Evolutionary conservation across 2,797 vertebrate species (phyloP).

Genomic region (Syngnathus acus): DNA sequence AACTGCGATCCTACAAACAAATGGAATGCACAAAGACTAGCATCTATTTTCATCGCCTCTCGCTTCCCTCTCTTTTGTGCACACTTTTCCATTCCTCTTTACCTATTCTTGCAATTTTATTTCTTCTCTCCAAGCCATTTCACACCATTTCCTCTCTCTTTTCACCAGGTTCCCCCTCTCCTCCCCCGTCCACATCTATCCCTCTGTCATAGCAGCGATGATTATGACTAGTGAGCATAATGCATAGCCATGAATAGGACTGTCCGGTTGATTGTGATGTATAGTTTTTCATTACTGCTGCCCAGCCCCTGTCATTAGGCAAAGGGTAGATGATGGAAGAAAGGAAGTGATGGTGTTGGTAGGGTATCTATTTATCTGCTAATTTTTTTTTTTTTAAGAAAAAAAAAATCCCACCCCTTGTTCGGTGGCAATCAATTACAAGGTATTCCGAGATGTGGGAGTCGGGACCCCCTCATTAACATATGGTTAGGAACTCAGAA

Average conservation of each 20-base stretch:
- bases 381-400: slow-evolving; percentile 79
- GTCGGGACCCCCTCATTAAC: not conserved
- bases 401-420: slow-evolving; percentile 74
- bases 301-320: slow-evolving; percentile 93
- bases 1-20: slow-evolving; percentile 15
- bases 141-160: slow-evolving; percentile 34
- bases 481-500: not conserved
- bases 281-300: slow-evolving; percentile 99
- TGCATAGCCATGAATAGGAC: slow-evolving; percentile 94
- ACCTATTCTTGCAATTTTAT: slow-evolving; percentile 23
- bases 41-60: slow-evolving; percentile 18
- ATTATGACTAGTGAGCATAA: slow-evolving; percentile 92
- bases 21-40: slow-evolving; percentile 19
- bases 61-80: slow-evolving; percentile 14
- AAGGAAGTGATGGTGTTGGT: slow-evolving; percentile 56
- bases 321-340: slow-evolving; percentile 72
- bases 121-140: slow-evolving; percentile 38
- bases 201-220: slow-evolving; percentile 73
- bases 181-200: slow-evolving; percentile 39
- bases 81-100: slow-evolving; percentile 25
- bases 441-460: slow-evolving; percentile 80
- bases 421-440: slow-evolving; percentile 96
- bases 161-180: slow-evolving; percentile 22
- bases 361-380: slow-evolving; percentile 98
- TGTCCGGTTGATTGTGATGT: slow-evolving; percentile 99